Evolutionary conservation across 1,140 invertebrate species (phyloP), one percentile per base, ranked within the genome.

Genomic region (Pseudobourletiella spinata): DNA sequence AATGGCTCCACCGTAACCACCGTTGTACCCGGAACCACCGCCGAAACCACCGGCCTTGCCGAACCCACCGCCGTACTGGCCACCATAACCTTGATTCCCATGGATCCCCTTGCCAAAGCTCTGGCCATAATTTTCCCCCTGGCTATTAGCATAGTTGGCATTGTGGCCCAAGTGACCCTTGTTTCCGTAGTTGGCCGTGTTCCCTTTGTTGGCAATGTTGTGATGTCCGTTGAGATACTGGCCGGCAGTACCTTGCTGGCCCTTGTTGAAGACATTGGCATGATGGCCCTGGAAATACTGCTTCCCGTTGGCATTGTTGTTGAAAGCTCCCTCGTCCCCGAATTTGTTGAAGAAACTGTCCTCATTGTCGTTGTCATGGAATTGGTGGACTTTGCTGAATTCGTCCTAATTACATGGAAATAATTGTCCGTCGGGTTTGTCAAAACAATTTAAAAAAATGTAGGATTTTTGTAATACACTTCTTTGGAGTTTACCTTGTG

Each of bases 321-420:
- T 64, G 35, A 69, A 69, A n/a, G 67, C 64, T 44, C 67, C 67
- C 63, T 69, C 67, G 42, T 69, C 67, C 11, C 67, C 67, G 32
- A 64, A 69, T 52, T 66, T 66, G 62, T 69, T 44, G 39, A 65
- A 66, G 46, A 66, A 69, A 57, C 66, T 56, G 15, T 32, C 61
- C 24, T 58, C 61, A 20, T 69, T 64, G 44, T 66, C 64, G 8
- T 51, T 50, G 55, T 69, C 67, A 48, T 69, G 67, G 59, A 69
- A 69, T 42, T 48, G 29, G 28, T 68, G 62, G 26, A 50, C 62
- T 54, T 68, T 65, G 42, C 64, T 57, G 48, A 61, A 68, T 44
- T 64, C 66, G 46, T 65, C 63, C 63, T 63, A 22, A 24, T 43
- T 11, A 14, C 6, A 43, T 57, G 39, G n/a, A 52, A 44, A 44